These are phyloP conservation scores for Neria commutata DNA, from an alignment of 2,888 invertebrate genomes.

Conservation along the genomic window DNA sequence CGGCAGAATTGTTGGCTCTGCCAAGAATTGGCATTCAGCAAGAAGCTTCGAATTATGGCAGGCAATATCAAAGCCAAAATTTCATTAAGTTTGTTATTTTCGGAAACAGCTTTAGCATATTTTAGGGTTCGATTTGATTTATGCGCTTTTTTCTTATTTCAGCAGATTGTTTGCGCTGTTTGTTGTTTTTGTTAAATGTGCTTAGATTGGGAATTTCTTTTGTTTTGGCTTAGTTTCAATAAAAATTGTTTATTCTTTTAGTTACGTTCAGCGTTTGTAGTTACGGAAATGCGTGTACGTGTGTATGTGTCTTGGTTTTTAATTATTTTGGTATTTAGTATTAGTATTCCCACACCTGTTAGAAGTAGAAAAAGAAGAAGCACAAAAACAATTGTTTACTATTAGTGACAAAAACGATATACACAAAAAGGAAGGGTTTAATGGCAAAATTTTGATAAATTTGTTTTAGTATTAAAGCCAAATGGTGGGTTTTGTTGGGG, in stretches of 20 bases:
- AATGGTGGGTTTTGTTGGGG: conserved; percentile 19
- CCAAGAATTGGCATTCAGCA: too few relatives aligned
- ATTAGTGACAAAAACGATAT: conserved; percentile 40
- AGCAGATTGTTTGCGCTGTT: conserved; percentile 25
- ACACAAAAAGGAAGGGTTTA: conserved; percentile 15
- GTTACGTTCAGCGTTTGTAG: conserved; percentile 22
- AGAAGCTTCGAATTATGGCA: too few relatives aligned
- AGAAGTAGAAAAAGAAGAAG: conserved; percentile 42
- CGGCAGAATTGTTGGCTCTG: not conserved
- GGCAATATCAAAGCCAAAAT: too few relatives aligned
- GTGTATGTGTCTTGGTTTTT: conserved; percentile 30
- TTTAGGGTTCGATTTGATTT: conserved; percentile 6
- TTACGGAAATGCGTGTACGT: conserved; percentile 25
- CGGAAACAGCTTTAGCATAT: too few relatives aligned
- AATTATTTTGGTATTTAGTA: conserved; percentile 37
- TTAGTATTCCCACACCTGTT: conserved; percentile 64
- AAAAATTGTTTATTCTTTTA: conserved; percentile 31
- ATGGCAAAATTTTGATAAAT: conserved; percentile 33
- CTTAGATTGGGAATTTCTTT: not conserved
- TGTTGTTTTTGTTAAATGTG: conserved; percentile 19
- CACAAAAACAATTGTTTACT: conserved; percentile 35
- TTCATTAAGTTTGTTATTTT: conserved; percentile 8
- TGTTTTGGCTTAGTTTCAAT: conserved; percentile 4
- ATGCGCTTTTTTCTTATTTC: conserved; percentile 19
- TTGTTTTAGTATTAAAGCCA: conserved; percentile 28